Base-by-base conservation (phyloP, 1,140 invertebrate species). In the Papilio helenus region DNA sequence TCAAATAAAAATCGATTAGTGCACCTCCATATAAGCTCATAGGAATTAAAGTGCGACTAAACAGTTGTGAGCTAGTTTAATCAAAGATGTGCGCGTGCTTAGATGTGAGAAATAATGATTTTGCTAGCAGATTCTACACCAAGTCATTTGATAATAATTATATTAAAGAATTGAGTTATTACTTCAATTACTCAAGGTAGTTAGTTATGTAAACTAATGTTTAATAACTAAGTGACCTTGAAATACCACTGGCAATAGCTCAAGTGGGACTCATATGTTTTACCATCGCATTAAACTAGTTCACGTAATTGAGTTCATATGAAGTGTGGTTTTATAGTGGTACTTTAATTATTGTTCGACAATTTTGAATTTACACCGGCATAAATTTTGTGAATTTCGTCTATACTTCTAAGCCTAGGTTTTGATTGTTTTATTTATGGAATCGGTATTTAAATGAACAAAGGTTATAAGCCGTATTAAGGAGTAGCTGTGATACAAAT, bases 221-320 rank as follows among this genome's bases (percentile, higher is more conserved):
- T n/a, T 34, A 34, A 58, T 65, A 61, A 61, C 18, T 34, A 39
- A 65, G 76, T 58, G 42, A 77, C 74, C 74, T 76, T 76, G 29
- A 20, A 55, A 61, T 65, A 14, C 76, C 51, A 39, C 39, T 58
- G 34, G 42, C 51, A 65, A 77, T 65, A 4, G 34, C 34, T 20
- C 55, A 20, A 58, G 42, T 61, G 76, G 76, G 76, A 77, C 29
- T 44, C 7, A 46, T 65, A 26, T 20, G 20, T 74, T 74, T 74
- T 74, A 49, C 42, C 23, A 29, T 8, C 2, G 12, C 18, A 8
- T 5, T 51, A 20, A 58, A 34, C n/a, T 49, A 55, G 49, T 29
- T 42, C 26, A 51, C 46, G 51, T 29, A 55, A 34, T 58, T 76
- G 9, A 76, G 46, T 72, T 72, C 34, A 34, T 72, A 9, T 72